phyloP scores from a whole-genome alignment of 2,888 invertebrate genomes.

The Drosophila yooni region DNA sequence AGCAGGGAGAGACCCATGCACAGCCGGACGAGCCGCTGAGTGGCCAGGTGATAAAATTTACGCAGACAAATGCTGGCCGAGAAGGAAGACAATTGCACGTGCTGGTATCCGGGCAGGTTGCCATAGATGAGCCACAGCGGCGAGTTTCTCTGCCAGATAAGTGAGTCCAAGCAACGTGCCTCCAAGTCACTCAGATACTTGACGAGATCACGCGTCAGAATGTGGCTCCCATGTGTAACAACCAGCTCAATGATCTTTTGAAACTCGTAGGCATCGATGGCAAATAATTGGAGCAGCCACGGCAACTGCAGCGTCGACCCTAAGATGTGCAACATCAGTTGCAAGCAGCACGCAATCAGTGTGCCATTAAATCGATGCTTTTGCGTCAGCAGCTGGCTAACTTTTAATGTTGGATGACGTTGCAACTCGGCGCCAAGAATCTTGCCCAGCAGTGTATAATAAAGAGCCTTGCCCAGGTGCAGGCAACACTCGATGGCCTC shows the following conservation, averaged over 20 bases:
- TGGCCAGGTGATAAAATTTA: constrained; percentile 63
- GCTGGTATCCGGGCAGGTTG: constrained; percentile 41
- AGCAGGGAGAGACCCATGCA: constrained; percentile 48
- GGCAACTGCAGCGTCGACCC: constrained; percentile 42
- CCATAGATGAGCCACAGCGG: constrained; percentile 47
- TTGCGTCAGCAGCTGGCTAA: constrained; percentile 41
- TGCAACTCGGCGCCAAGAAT: constrained; percentile 48
- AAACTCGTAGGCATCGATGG: constrained; percentile 60
- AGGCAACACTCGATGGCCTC: constrained; percentile 22
- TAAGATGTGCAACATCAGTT: constrained; percentile 50
- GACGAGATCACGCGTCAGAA: constrained; percentile 47
- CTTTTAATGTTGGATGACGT: constrained; percentile 34
- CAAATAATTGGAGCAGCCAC: constrained; percentile 54
- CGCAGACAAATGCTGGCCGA: constrained; percentile 62
- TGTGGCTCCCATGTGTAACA: constrained; percentile 46
- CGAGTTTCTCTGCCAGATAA: constrained; percentile 61
- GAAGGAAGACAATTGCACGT: constrained; percentile 5
- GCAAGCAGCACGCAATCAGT: constrained; percentile 59
- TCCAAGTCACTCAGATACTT: constrained; percentile 57
- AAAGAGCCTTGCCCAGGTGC: constrained; percentile 41
- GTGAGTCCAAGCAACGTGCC: constrained; percentile 43
- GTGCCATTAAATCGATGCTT: constrained; percentile 35
- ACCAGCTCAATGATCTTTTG: constrained; percentile 66
- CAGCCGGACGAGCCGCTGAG: constrained; percentile 41
- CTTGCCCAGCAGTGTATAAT: constrained; percentile 44